A percentile compares a stretch with the other conserved stretches of the same genome.
These are phyloP conservation scores for Standfussiana lucernea DNA, from an alignment of 2,888 invertebrate species.

Conservation along the genomic window DNA sequence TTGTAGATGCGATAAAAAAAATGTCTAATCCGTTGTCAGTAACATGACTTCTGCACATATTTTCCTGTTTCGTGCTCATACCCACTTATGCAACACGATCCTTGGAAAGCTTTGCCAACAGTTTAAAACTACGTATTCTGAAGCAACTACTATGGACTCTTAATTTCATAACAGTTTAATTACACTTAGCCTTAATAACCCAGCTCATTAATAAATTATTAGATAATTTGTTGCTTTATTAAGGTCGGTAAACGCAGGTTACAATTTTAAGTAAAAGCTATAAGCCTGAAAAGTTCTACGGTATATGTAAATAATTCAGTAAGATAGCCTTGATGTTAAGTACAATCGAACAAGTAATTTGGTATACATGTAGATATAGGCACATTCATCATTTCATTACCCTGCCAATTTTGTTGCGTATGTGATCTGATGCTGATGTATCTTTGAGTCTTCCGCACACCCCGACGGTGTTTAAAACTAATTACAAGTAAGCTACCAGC, in stretches of 20 bases:
- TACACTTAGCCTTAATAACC: conserved; percentile 14
- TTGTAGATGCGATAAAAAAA: too few relatives aligned
- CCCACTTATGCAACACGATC: conserved; percentile 43
- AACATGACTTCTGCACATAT: conserved; percentile 9
- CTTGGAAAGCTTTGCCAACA: conserved; percentile 32
- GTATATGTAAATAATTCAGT: conserved; percentile 13
- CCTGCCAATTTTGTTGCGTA: neutral
- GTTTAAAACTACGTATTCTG: conserved; percentile 32
- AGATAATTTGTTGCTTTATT: conserved; percentile 30
- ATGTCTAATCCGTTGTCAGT: neutral
- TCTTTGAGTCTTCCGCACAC: neutral
- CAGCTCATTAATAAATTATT: conserved; percentile 30
- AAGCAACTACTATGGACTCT: conserved; percentile 20
- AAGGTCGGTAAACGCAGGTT: conserved; percentile 20
- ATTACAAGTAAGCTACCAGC: neutral
- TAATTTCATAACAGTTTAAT: conserved; percentile 46
- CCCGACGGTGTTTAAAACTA: too few relatives aligned
- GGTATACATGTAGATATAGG: neutral
- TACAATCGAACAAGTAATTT: neutral
- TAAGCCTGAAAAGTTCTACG: conserved; percentile 11
- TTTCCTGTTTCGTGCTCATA: neutral
- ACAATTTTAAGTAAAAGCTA: conserved; percentile 9
- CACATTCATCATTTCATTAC: neutral
- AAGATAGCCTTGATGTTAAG: neutral
- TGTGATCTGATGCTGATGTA: neutral